phyloP scores from a whole-genome alignment of 2,888 invertebrate genomes.

The Amphimallon solstitiale region DNA sequence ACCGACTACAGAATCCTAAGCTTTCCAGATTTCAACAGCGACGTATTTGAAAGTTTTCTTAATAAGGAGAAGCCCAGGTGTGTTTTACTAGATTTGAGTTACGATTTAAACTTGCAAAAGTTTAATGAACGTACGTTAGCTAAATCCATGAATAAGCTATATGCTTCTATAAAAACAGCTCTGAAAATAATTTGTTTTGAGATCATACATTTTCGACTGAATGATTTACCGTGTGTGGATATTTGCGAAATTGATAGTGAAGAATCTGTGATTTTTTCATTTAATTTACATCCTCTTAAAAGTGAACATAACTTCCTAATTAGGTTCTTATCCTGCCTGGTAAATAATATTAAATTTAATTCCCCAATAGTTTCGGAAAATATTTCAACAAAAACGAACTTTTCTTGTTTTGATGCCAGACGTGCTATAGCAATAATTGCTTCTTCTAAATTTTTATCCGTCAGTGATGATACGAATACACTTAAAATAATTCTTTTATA shows the following conservation, averaged over 20 bases:
- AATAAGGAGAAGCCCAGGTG: constrained; percentile 29
- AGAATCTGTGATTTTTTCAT: constrained; percentile 28
- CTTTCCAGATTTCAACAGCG: constrained; percentile 2
- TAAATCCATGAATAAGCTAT: not conserved
- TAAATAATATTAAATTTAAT: constrained; percentile 26
- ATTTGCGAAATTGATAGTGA: constrained; percentile 8
- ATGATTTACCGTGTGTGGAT: constrained; percentile 35
- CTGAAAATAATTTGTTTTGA: constrained; percentile 15
- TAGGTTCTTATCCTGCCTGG: no score
- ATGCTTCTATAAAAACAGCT: not conserved
- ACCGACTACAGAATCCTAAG: constrained; percentile 17
- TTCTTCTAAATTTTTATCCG: constrained; percentile 9
- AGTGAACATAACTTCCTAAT: no score
- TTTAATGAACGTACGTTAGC: constrained; percentile 12
- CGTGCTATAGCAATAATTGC: constrained; percentile 24
- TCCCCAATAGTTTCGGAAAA: not conserved
- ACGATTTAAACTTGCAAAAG: constrained; percentile 1
- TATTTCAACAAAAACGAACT: not conserved
- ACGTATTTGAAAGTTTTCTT: constrained; percentile 1
- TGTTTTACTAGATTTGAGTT: constrained; percentile 25
- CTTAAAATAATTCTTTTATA: constrained; percentile 32
- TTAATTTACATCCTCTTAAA: constrained; percentile 18
- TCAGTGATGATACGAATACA: not conserved
- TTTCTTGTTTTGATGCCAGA: constrained; percentile 12
- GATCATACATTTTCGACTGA: constrained; percentile 22